phyloP scores from a whole-genome alignment of 2,888 invertebrate genomes.

The Drosophila cognata region DNA sequence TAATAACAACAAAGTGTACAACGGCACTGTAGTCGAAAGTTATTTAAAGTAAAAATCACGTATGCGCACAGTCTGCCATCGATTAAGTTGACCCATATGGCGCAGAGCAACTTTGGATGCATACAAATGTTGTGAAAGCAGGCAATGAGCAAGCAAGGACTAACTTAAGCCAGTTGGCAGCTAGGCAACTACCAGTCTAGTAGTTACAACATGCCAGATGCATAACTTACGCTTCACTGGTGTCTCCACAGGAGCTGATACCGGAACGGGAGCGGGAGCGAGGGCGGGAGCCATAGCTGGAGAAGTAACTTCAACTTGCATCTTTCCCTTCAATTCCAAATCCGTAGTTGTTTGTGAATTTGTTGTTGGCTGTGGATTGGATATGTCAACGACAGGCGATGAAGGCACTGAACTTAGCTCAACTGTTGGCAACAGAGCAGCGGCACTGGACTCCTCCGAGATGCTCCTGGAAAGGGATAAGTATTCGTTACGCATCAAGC shows the following conservation, averaged over 20 bases:
- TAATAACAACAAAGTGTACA: conserved; percentile 22
- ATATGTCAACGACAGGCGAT: conserved; percentile 48
- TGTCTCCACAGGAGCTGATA: conserved; percentile 16
- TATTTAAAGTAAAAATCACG: conserved; percentile 53
- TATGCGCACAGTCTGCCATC: conserved; percentile 57
- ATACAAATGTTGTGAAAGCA: conserved; percentile 49
- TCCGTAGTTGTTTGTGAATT: conserved; percentile 61
- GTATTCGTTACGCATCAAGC: background rate
- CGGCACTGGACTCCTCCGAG: conserved; percentile 75
- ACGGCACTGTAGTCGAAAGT: conserved; percentile 9
- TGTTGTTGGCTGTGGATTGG: conserved; percentile 48
- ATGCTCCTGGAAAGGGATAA: conserved; percentile 69
- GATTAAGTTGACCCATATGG: conserved; percentile 63
- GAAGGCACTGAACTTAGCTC: conserved; percentile 67
- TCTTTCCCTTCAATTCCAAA: conserved; percentile 53
- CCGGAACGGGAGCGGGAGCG: conserved; percentile 1
- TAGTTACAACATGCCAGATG: conserved; percentile 57
- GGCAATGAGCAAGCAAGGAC: conserved; percentile 24
- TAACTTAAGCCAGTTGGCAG: conserved; percentile 47
- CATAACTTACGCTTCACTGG: conserved; percentile 69
- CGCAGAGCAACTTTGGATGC: conserved; percentile 44
- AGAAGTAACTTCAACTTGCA: conserved; percentile 10
- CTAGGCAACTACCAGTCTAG: conserved; percentile 31
- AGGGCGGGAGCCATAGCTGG: conserved; percentile 4
- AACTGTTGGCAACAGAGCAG: conserved; percentile 66